Evolutionary conservation across 2,888 invertebrate genomes (phyloP).

Genomic region (Drosophila borborema): DNA sequence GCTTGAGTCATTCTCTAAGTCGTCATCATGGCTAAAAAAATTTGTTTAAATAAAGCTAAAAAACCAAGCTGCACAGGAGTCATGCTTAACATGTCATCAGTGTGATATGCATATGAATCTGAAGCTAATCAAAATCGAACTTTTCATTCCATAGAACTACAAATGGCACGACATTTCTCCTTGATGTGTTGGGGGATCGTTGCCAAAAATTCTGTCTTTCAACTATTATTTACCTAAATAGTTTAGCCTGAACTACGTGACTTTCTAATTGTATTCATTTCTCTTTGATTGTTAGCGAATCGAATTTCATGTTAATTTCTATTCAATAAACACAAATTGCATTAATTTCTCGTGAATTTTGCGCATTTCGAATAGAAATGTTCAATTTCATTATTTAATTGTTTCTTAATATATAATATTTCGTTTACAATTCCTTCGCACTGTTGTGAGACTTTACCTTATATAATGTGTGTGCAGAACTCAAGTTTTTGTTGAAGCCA

Average conservation of each 20-base stretch:
- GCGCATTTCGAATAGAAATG: too few species aligned
- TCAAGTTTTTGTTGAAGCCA: too few species aligned
- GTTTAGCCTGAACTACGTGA: neutral
- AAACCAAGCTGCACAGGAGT: constrained; percentile 3
- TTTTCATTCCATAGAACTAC: neutral
- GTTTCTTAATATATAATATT: too few species aligned
- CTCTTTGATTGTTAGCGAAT: neutral
- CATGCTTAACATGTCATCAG: constrained; percentile 6
- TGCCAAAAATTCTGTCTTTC: neutral
- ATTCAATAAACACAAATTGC: too few species aligned
- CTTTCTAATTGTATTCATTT: neutral
- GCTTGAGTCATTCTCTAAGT: constrained; percentile 47
- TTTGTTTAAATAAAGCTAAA: neutral
- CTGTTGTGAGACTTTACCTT: too few species aligned
- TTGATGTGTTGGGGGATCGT: neutral
- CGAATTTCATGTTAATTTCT: neutral
- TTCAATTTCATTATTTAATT: too few species aligned
- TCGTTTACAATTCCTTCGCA: too few species aligned
- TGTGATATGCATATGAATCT: neutral
- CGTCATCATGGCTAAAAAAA: constrained; percentile 10
- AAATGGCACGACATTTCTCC: neutral
- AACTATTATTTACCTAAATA: neutral
- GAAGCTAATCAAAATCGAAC: neutral
- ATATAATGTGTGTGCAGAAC: too few species aligned
- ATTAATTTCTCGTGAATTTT: too few species aligned